A percentile compares a stretch with the other conserved stretches of the same genome.
Evolutionary conservation across 2,888 invertebrate genomes (phyloP).

Genomic region (Capitulum mitella): DNA sequence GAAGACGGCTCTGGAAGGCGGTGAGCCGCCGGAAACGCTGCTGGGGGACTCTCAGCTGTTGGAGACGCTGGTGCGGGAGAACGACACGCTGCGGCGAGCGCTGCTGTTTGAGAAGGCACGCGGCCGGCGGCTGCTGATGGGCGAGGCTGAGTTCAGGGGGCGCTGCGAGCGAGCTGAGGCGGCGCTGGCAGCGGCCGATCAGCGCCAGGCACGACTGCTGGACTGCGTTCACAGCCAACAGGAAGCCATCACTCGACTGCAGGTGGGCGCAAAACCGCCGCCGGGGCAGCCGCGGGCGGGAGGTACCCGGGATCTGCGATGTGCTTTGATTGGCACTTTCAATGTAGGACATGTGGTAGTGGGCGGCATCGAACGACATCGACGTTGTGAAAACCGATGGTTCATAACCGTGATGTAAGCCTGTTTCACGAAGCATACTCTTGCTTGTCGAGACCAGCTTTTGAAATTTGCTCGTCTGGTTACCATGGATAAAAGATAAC

Average conservation of each 20-base stretch:
- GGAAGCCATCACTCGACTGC: not conserved
- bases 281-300: no score
- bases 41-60: not conserved
- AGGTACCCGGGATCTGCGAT: no score
- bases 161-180: not conserved
- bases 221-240: constrained; percentile 4
- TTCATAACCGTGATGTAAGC: no score
- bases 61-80: not conserved
- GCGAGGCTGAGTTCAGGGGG: not conserved
- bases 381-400: no score
- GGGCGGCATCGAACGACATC: no score
- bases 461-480: no score
- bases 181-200: not conserved
- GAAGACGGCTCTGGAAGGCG: not conserved
- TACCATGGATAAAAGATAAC: no score
- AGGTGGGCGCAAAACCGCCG: not conserved
- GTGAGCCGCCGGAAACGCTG: not conserved
- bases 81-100: constrained; percentile 3
- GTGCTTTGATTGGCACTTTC: no score
- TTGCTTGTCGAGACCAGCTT: no score
- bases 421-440: no score
- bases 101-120: not conserved
- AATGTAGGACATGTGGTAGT: no score
- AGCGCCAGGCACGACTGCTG: not conserved
- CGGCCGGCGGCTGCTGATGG: not conserved